phyloP scores from a whole-genome alignment of 2,888 invertebrate genomes.

The Lithophane leautieri region DNA sequence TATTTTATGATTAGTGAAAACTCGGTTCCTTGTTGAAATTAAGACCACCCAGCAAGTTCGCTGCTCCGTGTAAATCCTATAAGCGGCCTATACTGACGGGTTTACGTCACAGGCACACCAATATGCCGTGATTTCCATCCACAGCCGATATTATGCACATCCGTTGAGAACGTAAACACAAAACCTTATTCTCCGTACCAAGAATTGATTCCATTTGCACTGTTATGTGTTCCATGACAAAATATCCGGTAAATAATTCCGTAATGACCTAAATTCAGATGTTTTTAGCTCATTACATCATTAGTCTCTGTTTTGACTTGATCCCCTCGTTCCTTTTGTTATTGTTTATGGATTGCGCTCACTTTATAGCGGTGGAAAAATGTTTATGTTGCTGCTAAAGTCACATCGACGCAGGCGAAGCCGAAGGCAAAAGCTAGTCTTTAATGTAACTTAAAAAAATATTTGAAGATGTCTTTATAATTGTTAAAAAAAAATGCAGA shows the following conservation, averaged over 20 bases:
- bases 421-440: too few species aligned
- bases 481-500: too few species aligned
- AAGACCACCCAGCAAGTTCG: slow-evolving; percentile 4
- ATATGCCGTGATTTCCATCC: slow-evolving; percentile 23
- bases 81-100: background rate
- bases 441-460: too few species aligned
- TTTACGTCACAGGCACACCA: slow-evolving; percentile 20
- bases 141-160: slow-evolving; percentile 25
- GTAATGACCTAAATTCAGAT: slow-evolving; percentile 72
- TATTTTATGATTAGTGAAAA: background rate
- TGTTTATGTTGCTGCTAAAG: slow-evolving; percentile 27
- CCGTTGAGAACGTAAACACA: slow-evolving; percentile 56
- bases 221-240: slow-evolving; percentile 55
- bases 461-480: too few species aligned
- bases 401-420: too few species aligned
- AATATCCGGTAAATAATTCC: slow-evolving; percentile 63
- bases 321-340: slow-evolving; percentile 54
- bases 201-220: slow-evolving; percentile 48
- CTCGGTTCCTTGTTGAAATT: background rate
- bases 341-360: slow-evolving; percentile 31
- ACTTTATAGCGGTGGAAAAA: slow-evolving; percentile 18
- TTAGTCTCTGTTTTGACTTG: slow-evolving; percentile 58
- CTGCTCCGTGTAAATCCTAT: background rate
- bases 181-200: slow-evolving; percentile 20
- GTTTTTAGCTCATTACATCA: slow-evolving; percentile 68